Base-by-base conservation (phyloP, 2,888 invertebrate species). In the Helleia helle region DNA sequence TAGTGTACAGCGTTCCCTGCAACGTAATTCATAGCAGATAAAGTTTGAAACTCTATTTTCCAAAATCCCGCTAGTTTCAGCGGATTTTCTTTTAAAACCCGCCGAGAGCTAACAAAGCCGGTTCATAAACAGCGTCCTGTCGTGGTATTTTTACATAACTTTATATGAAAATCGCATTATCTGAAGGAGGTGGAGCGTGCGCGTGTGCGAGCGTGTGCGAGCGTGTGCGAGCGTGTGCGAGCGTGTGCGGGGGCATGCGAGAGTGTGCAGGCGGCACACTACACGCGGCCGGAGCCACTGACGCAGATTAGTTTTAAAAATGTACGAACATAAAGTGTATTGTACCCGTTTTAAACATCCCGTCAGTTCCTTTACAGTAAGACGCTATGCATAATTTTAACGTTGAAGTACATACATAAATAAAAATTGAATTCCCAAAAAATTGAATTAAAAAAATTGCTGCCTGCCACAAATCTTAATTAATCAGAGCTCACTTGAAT, bases 101-200 rank as follows among this genome's bases (percentile, higher is more conserved):
- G 3, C 22, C n/a, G n/a, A n/a, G 22, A 22, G 17, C 49, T 49
- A 17, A 59, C 59, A 64, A 59, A 64, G 58, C 55, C 56, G 50
- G 47, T 48, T 47, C 15, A 17, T 30, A 17, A 30, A 31, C 11
- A 9, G 31, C n/a, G 18, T 9, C 17, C 49, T 43, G 40, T 38
- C 43, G 47, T 30, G 50, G 49, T 31, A 45, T 58, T 62, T 67
- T 69, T 66, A 62, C 69, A 67, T 70, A 66, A 64, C 57, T 64
- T n/a, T n/a, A 60, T 67, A 63, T 62, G 63, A 63, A 65, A 66
- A 71, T 63, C 57, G 51, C 56, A 61, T 70, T 71, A 67, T 56
- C 57, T 55, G 43, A 43, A 44, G 30, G 40, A 30, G 22, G 11
- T 29, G 38, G 17, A n/a, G n/a, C n/a, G n/a, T n/a, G n/a, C n/a